phyloP scores from a whole-genome alignment of 2,797 vertebrate genomes.

The Sebastes oblongus region DNA sequence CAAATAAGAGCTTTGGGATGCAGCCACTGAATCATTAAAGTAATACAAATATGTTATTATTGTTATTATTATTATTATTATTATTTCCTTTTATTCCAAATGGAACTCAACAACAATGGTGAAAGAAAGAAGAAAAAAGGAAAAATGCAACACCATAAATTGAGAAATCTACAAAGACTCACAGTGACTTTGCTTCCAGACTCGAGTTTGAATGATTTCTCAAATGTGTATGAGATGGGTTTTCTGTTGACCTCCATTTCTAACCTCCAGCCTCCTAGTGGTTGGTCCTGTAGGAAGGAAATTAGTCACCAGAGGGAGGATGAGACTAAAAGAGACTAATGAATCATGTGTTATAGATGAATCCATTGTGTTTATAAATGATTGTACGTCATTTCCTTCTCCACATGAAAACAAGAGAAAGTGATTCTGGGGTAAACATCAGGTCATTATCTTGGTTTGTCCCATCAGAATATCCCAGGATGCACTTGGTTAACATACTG shows the following conservation, averaged over 20 bases:
- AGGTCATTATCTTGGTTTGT: no score
- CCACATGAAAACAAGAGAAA: no score
- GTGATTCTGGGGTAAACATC: background rate
- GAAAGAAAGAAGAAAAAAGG: background rate
- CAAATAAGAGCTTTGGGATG: no score
- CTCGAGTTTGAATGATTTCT: background rate
- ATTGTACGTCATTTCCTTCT: rapidly evolving
- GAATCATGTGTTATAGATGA: no score
- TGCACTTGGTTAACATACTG: no score
- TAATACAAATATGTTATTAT: no score
- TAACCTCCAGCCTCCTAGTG: background rate
- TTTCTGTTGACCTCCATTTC: background rate
- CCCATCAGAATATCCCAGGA: no score
- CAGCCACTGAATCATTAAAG: background rate
- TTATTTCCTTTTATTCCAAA: background rate
- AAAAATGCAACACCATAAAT: background rate
- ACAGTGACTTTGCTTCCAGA: background rate
- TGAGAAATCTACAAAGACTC: background rate
- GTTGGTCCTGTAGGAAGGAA: background rate
- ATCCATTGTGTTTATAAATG: no score
- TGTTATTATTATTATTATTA: background rate
- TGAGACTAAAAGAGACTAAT: no score
- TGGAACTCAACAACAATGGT: background rate
- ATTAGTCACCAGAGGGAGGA: no score
- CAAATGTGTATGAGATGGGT: background rate